Base-by-base conservation (phyloP, 1,140 invertebrate species). In the Camponotus floridanus region DNA sequence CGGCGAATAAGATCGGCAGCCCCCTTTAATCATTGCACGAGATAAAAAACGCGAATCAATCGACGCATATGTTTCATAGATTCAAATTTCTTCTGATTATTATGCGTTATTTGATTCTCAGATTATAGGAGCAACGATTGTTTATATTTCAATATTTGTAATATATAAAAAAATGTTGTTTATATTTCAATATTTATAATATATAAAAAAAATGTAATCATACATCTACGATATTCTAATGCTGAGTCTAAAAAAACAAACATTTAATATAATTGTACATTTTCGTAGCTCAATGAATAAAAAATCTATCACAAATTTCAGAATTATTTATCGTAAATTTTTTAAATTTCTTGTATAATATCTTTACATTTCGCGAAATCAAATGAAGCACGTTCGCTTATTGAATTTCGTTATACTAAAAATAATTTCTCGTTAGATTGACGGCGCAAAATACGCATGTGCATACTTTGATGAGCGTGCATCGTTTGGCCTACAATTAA, bases 401-500 rank as follows among this genome's bases (percentile, higher is more conserved):
- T 71, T 55, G 36, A 71, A 57, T 71, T 80, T 73, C 67, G 68
- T 55, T 21, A 48, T 73, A 21, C 26, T 73, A 42, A 83, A 83
- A 83, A 73, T 83, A 83, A 74, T 73, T 59, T 74, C 79, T 83
- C 79, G 79, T 83, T 67, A 48, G 39, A 45, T 73, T 13, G 79
- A 7, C 48, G 13, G 5, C 11, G 51, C 67, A 13, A 6, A 6
- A 15, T 42, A 33, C 18, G 31, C 59, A 42, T 26, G 26, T n/a
- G 42, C 31, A 55, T 73, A 59, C 79, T 83, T 73, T 62, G 79
- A 83, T 61, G 79, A 62, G 55, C 79, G 36, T 39, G 26, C 51
- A 26, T 81, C 68, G 51, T 83, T 74, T 55, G 79, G 79, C 79
- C 55, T 83, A 83, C 79, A 83, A 83, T 83, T 83, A 83, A 83